Percentiles rank a stretch among this genome's conserved stretches.
Evolutionary conservation across 2,888 invertebrate genomes (phyloP).

Genomic region (Apamea epomidion): DNA sequence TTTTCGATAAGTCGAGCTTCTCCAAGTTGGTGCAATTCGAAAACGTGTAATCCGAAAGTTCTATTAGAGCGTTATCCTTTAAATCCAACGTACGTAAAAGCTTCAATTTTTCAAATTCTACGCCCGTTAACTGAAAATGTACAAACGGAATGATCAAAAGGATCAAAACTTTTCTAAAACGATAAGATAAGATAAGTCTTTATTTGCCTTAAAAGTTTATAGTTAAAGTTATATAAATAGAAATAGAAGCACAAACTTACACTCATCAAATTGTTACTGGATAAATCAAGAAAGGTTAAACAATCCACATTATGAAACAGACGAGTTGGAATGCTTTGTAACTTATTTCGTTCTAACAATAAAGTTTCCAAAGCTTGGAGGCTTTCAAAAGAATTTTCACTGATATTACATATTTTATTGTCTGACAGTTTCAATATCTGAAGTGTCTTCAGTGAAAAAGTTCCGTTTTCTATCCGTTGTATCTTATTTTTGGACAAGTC

Average conservation of each 20-base stretch:
- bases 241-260: slow-evolving; percentile 75
- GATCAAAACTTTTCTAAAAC: not conserved
- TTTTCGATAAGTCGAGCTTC: slow-evolving; percentile 92
- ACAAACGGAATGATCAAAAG: not conserved
- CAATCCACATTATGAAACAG: slow-evolving; percentile 88
- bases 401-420: slow-evolving; percentile 92
- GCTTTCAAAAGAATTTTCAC: slow-evolving; percentile 89
- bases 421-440: slow-evolving; percentile 92
- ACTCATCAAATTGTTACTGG: slow-evolving; percentile 88
- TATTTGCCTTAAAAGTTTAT: too few species aligned
- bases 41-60: slow-evolving; percentile 91
- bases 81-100: slow-evolving; percentile 92
- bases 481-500: slow-evolving; percentile 93
- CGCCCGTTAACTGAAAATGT: slow-evolving; percentile 87
- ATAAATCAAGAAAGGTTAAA: slow-evolving; percentile 89
- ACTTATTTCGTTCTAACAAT: slow-evolving; percentile 89
- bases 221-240: not conserved
- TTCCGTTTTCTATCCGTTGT: slow-evolving; percentile 89
- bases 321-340: slow-evolving; percentile 85
- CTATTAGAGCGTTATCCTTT: slow-evolving; percentile 92
- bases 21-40: slow-evolving; percentile 90
- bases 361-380: slow-evolving; percentile 89
- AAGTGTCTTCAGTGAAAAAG: slow-evolving; percentile 91
- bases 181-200: too few species aligned
- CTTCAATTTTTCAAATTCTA: slow-evolving; percentile 89